A percentile compares a stretch with the other conserved stretches of the same genome.
Conservation (phyloP, 2,888 invertebrate genomes). For the Brachylomia viminalis region DNA sequence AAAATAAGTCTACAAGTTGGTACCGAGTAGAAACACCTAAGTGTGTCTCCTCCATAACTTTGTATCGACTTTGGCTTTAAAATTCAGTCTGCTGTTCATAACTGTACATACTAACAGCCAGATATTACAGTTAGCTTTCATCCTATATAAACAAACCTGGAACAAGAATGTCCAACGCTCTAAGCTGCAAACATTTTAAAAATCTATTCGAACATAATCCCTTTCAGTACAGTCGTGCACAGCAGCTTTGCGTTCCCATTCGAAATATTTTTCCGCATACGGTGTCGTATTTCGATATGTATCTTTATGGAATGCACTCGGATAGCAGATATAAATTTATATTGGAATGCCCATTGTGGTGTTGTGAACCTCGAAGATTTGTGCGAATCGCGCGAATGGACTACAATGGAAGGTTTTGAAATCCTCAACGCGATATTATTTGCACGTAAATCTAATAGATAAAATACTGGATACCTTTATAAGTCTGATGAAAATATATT, state of each 20-base stretch:
- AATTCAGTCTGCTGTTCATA: conserved; percentile 9
- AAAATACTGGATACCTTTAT: conserved; percentile 50
- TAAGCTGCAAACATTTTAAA: conserved; percentile 56
- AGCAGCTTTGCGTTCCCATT: conserved; percentile 55
- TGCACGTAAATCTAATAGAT: conserved; percentile 62
- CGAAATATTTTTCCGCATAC: conserved; percentile 66
- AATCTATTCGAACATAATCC: conserved; percentile 60
- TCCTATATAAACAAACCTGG: conserved; percentile 36
- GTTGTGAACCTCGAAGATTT: conserved; percentile 70
- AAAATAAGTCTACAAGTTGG: not conserved
- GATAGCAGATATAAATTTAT: conserved; percentile 70
- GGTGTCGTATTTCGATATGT: conserved; percentile 55
- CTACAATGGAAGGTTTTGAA: conserved; percentile 57
- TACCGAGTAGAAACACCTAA: not conserved
- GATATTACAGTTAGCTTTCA: conserved; percentile 7
- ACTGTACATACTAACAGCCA: conserved; percentile 24
- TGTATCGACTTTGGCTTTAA: not conserved
- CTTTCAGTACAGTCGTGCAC: conserved; percentile 50
- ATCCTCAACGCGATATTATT: conserved; percentile 56
- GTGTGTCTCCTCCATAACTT: not conserved
- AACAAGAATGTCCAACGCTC: conserved; percentile 22
- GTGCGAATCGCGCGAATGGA: conserved; percentile 58
- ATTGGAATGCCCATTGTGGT: conserved; percentile 72
- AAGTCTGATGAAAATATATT: conserved; percentile 38
- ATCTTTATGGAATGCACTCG: conserved; percentile 64